phyloP scores from a whole-genome alignment of 1,140 invertebrate species.

The Homarus americanus region DNA sequence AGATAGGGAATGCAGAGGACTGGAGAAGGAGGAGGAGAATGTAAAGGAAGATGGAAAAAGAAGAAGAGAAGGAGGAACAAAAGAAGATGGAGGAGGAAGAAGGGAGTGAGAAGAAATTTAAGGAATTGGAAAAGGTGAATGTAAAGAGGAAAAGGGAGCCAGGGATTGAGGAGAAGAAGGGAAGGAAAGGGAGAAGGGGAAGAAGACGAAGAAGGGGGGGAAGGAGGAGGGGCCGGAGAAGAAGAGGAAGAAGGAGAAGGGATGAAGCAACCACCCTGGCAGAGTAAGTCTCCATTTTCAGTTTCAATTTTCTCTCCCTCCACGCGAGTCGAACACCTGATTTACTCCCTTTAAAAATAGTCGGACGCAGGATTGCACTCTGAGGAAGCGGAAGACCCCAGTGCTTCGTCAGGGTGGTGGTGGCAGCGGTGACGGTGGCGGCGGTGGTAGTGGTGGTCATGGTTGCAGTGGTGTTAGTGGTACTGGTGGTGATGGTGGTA shows the following conservation, averaged over 20 bases:
- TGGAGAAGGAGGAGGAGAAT: conserved; percentile 23
- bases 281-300: neutral
- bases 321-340: neutral
- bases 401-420: too few species aligned
- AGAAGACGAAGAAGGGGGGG: too few species aligned
- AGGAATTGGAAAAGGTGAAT: neutral
- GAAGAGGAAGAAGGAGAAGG: neutral
- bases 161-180: too few species aligned
- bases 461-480: too few species aligned
- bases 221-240: neutral
- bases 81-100: neutral
- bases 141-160: neutral
- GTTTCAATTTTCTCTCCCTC: neutral
- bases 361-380: neutral
- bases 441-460: too few species aligned
- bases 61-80: neutral
- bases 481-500: too few species aligned
- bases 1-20: too few species aligned
- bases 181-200: too few species aligned
- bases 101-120: neutral
- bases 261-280: neutral
- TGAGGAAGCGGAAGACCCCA: neutral
- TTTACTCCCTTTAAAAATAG: conserved; percentile 2
- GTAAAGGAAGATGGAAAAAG: conserved; percentile 22
- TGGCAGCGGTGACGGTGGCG: too few species aligned